Evolutionary conservation across 2,888 invertebrate genomes (phyloP), one percentile per base, ranked within the genome.

Genomic region (Troilus luridus): DNA sequence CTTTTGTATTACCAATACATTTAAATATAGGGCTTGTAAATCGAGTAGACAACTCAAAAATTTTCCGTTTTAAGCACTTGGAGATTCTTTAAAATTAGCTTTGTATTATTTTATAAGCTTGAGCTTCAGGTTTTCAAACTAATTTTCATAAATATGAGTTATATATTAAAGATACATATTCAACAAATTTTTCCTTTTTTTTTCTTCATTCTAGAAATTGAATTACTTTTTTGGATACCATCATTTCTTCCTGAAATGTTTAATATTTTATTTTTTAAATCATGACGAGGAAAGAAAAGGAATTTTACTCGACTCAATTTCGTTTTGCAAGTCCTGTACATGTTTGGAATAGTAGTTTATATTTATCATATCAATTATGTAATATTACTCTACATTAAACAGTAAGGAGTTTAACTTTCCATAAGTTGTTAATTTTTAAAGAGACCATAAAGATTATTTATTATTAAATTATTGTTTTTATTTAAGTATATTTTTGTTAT

Each of bases 401-500:
- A 85, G 56, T 56, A 21, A 85, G 67, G 24, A 67, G 24, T 24
- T 21, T 19, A 85, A 0, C 56, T 85, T n/a, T 77, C 19, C 27
- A 77, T 41, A 19, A 41, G 27, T 41, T 85, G 56, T 85, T n/a
- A 54, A 10, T 85, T 85, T 56, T 58, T 85, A n/a, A n/a, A 56
- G 56, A 85, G n/a, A 56, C 56, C 17, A 56, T 21, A 85, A 85
- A 9, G 21, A 85, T 56, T 58, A 56, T 85, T 10, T 85, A n/a
- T n/a, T 11, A 85, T 85, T 85, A 85, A 85, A 85, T 85, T 85
- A 85, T 85, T 85, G 85, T 85, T 85, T 85, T 56, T 85, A 21
- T 85, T 85, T 85, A 85, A 85, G 17, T 85, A 85, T 85, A 85
- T 85, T 85, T 85, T 85, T 85, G 85, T 85, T 85, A 85, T 58